Conservation (phyloP, 2,113 vertebrate species). For the Lota lota region DNA sequence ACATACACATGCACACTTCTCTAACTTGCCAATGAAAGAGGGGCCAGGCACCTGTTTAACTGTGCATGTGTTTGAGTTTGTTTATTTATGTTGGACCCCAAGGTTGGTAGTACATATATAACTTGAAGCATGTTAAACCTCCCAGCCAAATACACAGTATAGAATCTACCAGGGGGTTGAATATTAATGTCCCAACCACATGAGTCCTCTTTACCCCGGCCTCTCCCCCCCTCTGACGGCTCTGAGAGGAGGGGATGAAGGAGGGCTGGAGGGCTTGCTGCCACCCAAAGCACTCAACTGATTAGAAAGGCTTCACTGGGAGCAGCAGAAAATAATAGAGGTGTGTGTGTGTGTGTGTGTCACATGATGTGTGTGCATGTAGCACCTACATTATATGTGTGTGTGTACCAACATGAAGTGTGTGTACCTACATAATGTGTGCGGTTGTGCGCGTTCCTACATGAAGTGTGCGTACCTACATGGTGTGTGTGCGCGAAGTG, state of each 20-base stretch:
- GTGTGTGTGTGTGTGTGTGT: slow-evolving; percentile 15
- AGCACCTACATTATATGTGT: not conserved
- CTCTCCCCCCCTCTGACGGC: slow-evolving; percentile 7
- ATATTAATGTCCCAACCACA: no score
- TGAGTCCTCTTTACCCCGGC: not conserved
- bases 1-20: slow-evolving; percentile 10
- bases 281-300: slow-evolving; percentile 50
- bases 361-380: slow-evolving; percentile 20
- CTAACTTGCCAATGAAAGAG: slow-evolving; percentile 7
- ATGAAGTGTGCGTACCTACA: slow-evolving; percentile 18
- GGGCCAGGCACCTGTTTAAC: not conserved
- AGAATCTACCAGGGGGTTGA: no score
- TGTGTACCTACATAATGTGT: not conserved
- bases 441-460: not conserved
- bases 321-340: not conserved
- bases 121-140: no score
- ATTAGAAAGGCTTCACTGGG: slow-evolving; percentile 32
- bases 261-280: slow-evolving; percentile 32
- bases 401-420: no score
- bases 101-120: slow-evolving; percentile 1
- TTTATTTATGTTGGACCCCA: not conserved
- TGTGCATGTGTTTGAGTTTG: not conserved
- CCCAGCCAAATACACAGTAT: no score
- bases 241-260: not conserved
- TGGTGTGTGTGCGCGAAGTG: slow-evolving; percentile 5